phyloP scores from a whole-genome alignment of 2,113 vertebrate species.

The Egretta garzetta region DNA sequence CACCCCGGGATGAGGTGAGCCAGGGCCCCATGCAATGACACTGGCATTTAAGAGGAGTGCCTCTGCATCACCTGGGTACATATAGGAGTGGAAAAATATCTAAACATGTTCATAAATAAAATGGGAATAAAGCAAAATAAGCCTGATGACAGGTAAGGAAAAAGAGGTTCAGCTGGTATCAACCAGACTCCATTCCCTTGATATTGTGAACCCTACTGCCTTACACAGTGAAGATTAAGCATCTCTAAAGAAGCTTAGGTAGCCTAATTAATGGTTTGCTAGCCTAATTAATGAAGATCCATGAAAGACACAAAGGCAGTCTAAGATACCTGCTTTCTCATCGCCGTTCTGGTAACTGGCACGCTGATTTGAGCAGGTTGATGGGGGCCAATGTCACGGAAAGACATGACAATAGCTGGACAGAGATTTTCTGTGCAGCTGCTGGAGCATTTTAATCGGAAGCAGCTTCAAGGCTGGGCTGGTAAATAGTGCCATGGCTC shows the following conservation, averaged over 20 bases:
- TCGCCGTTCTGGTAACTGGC: neutral
- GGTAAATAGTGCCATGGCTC: neutral
- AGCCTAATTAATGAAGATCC: slow-evolving; percentile 46
- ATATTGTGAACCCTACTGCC: neutral
- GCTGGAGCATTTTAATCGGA: neutral
- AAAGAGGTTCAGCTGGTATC: neutral
- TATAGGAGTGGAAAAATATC: neutral
- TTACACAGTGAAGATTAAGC: neutral
- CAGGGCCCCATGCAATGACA: neutral
- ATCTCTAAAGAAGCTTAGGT: slow-evolving; percentile 47
- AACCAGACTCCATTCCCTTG: neutral
- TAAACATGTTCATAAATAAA: neutral
- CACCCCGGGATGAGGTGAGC: neutral
- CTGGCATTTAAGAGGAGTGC: neutral
- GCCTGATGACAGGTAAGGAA: neutral
- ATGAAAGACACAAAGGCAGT: neutral
- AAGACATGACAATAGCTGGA: neutral
- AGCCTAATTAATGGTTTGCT: slow-evolving; percentile 37
- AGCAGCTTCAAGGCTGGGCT: neutral
- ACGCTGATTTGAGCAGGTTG: neutral
- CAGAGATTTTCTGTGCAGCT: neutral
- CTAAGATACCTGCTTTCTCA: neutral
- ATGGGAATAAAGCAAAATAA: neutral
- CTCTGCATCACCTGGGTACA: neutral
- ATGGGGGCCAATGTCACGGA: neutral